phyloP scores from a whole-genome alignment of 2,888 invertebrate genomes.

The Cephalotes varians region DNA sequence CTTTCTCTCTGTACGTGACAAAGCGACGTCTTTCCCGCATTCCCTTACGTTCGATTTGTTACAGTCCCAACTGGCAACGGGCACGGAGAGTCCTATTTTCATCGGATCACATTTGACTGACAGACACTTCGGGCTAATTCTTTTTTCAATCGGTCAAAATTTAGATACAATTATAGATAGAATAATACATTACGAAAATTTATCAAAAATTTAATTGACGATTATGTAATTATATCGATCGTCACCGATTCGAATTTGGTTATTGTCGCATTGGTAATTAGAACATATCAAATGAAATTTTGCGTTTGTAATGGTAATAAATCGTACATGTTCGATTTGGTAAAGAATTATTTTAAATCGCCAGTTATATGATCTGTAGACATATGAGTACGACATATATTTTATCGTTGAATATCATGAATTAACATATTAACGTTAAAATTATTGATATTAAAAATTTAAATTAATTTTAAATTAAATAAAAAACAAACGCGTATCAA shows the following conservation, averaged over 20 bases:
- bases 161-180: not conserved
- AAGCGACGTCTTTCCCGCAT: not conserved
- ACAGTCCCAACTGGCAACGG: not conserved
- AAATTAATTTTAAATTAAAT: not conserved
- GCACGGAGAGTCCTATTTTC: not conserved
- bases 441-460: not conserved
- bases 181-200: not conserved
- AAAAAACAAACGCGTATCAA: not conserved
- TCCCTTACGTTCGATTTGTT: slow-evolving; percentile 20
- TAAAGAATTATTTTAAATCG: not conserved
- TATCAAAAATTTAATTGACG: not conserved
- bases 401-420: not conserved
- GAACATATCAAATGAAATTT: slow-evolving; percentile 9
- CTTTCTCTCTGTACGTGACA: not conserved
- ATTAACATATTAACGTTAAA: slow-evolving; percentile 20
- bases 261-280: not conserved
- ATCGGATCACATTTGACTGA: not conserved
- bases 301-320: not conserved
- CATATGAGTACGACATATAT: too few species aligned
- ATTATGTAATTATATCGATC: not conserved
- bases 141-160: not conserved
- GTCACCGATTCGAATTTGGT: not conserved
- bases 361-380: not conserved
- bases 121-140: not conserved
- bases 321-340: not conserved